Percentiles rank a stretch among this genome's conserved stretches.
Evolutionary conservation across 2,888 invertebrate genomes (phyloP).

Genomic region (Sarcophaga carnaria): DNA sequence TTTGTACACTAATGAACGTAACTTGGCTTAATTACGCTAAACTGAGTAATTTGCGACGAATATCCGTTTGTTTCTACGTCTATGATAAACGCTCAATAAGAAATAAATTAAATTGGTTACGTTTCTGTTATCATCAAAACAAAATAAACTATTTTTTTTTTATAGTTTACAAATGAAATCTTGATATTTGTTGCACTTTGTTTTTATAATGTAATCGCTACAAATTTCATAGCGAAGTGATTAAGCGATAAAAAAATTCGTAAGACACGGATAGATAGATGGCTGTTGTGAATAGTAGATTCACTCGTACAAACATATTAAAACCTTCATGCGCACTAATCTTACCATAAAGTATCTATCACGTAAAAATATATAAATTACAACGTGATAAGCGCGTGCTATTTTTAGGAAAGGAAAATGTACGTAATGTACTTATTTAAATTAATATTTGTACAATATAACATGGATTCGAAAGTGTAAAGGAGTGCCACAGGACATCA

Average conservation of each 20-base stretch:
- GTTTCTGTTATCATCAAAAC: conserved; percentile 6
- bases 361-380: conserved; percentile 61
- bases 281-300: conserved; percentile 30
- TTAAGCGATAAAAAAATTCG: conserved; percentile 55
- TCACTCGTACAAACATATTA: not conserved
- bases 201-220: conserved; percentile 55
- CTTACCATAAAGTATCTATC: conserved; percentile 59
- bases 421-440: not conserved
- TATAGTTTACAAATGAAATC: conserved; percentile 50
- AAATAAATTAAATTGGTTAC: not conserved
- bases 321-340: not conserved
- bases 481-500: no score
- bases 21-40: not conserved
- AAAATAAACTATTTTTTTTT: conserved; percentile 36
- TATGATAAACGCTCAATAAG: not conserved
- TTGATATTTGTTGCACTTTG: conserved; percentile 35
- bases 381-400: conserved; percentile 70
- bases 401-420: conserved; percentile 47
- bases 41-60: not conserved
- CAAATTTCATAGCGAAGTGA: conserved; percentile 43
- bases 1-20: no score
- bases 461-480: no score
- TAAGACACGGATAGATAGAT: conserved; percentile 36
- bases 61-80: not conserved
- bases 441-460: not conserved